Base-by-base conservation (phyloP, 2,888 invertebrate species). In the Hanleya hanleyi region DNA sequence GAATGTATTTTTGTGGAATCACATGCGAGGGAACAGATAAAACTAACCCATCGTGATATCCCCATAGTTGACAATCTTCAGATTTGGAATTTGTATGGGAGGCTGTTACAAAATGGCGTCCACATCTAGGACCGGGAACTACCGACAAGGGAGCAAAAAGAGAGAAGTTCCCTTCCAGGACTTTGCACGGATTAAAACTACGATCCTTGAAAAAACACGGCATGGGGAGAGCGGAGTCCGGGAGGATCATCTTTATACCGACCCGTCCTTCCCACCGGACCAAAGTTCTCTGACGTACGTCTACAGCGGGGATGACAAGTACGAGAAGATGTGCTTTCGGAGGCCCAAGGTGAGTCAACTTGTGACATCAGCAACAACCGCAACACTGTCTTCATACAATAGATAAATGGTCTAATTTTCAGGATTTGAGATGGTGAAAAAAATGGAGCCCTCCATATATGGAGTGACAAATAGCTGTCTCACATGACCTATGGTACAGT, bases 271-370 rank as follows among this genome's bases (percentile, higher is more conserved):
- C 90, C 96, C 95, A 0, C 95, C 97, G 0, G 92, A 92, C 41
- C 94, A 96, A 89, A 93, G 94, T 71, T 96, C 96, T 38, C 92
- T 97, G 50, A 86, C 87, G 6, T 96, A 95, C 92, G 98, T 94
- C 91, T 97, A 96, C 87, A 94, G 85, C 64, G 88, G 88, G 0
- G 88, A 94, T 85, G 93, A 95, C 62, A 94, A 96, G 29, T 95
- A 96, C 83, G 93, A 96, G 81, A 93, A 94, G 37, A 94, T 97
- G 83, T 94, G 96, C 90, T 99, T 99, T 97, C 93, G 94, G 82
- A 92, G 99, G 79, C 98, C 99, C 90, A 97, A 57, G 97, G 93
- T 92, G 84, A 87, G 89, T 81, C 9, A 0, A 18, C 9, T 47
- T 7, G 15, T n/a, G n/a, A 12, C 18, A 37, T 49, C 3, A 26